Evolutionary conservation across 2,797 vertebrate species (phyloP).

Genomic region (Tokudaia tokunoshimensis): DNA sequence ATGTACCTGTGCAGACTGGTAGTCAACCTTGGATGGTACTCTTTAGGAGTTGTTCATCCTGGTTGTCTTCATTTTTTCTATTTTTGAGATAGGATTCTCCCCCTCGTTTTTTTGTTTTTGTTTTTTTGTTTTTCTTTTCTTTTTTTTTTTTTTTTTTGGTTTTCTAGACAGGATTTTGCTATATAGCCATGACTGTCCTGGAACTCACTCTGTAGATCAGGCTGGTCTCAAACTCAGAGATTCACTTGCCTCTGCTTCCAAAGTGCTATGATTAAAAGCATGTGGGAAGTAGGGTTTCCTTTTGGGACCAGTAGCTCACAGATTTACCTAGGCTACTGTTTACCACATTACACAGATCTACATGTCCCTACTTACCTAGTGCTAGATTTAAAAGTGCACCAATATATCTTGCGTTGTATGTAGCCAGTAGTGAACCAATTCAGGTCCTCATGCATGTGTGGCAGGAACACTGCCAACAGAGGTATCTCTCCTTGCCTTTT

Average conservation of each 20-base stretch:
- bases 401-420: not conserved
- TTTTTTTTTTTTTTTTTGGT: not conserved
- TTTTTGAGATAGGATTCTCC: not conserved
- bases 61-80: not conserved
- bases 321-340: too few relatives aligned
- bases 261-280: not conserved
- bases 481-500: not conserved
- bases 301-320: too few relatives aligned
- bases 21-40: not conserved
- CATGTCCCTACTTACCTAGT: not conserved
- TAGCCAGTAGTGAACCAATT: not conserved
- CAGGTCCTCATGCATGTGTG: not conserved
- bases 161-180: not conserved
- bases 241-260: not conserved
- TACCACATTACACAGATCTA: not conserved
- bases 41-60: not conserved
- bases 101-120: too few relatives aligned
- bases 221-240: not conserved
- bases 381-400: not conserved
- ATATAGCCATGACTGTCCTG: not conserved
- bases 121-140: too few relatives aligned
- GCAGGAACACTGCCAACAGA: not conserved
- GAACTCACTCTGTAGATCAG: not conserved
- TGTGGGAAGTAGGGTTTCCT: not conserved
- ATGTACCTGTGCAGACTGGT: not conserved